Conservation (phyloP, 2,888 invertebrate genomes). For the Tachina lurida region DNA sequence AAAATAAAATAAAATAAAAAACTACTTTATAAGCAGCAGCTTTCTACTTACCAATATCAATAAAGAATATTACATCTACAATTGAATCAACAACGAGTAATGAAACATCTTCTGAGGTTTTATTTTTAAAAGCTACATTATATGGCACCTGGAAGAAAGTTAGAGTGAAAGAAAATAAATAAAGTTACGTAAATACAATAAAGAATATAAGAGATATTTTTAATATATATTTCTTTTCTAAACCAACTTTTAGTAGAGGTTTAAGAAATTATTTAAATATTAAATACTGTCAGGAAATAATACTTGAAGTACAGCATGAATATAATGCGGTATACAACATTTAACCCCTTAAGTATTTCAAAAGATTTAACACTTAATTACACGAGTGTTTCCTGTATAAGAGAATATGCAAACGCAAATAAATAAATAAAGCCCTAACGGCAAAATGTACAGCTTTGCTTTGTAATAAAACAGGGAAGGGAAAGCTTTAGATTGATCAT, state of each 20-base stretch:
- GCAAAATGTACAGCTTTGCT: constrained; percentile 8
- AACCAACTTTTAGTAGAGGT: not conserved
- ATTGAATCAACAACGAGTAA: constrained; percentile 98
- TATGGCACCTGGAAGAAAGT: constrained; percentile 91
- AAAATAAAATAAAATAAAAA: not conserved
- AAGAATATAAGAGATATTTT: not conserved
- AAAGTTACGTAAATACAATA: not conserved
- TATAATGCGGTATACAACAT: not conserved
- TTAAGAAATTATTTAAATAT: not conserved
- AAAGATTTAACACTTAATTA: constrained; percentile 59
- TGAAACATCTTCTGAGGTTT: constrained; percentile 98
- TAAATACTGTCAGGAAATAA: not conserved
- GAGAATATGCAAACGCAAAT: constrained; percentile 19
- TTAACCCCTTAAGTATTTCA: constrained; percentile 16
- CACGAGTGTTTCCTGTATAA: constrained; percentile 13
- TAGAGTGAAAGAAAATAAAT: constrained; percentile 8
- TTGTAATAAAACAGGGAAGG: not conserved
- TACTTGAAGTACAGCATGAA: not conserved
- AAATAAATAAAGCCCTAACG: not conserved
- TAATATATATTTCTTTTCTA: not conserved
- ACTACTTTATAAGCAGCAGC: not conserved
- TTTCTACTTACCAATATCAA: constrained; percentile 90
- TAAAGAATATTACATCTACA: constrained; percentile 99
- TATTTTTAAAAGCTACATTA: constrained; percentile 99
- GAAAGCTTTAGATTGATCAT: not conserved